Conservation (phyloP, 2,888 invertebrate species). For the Ennomos erosarius region DNA sequence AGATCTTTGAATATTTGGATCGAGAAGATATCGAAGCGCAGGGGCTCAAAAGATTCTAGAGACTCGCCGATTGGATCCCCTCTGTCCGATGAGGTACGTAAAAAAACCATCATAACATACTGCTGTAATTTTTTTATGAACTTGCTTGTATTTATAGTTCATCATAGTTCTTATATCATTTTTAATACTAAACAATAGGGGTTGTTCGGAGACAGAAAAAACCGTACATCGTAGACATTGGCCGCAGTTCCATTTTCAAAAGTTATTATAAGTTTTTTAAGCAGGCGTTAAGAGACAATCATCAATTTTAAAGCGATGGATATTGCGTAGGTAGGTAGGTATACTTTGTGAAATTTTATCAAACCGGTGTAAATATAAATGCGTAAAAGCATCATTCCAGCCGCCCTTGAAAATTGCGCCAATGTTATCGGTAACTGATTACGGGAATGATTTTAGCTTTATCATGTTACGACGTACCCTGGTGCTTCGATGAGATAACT, state of each 20-base stretch:
- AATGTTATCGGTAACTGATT: constrained; percentile 76
- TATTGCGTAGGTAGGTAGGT: no score
- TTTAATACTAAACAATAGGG: no score
- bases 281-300: no score
- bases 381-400: constrained; percentile 48
- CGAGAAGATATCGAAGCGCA: constrained; percentile 61
- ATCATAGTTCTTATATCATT: no score
- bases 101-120: no score
- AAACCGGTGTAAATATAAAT: constrained; percentile 45
- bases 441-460: constrained; percentile 52
- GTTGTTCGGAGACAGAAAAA: no score
- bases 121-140: no score
- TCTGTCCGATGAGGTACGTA: constrained; percentile 51
- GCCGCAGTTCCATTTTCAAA: no score
- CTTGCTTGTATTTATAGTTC: no score
- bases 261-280: no score
- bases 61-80: constrained; percentile 51
- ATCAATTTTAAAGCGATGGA: background rate
- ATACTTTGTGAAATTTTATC: constrained; percentile 3
- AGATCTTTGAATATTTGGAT: constrained; percentile 61
- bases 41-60: constrained; percentile 53
- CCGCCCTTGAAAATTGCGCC: constrained; percentile 68
- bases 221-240: no score
- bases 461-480: constrained; percentile 32
- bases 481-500: constrained; percentile 44